phyloP scores from a whole-genome alignment of 2,113 vertebrate genomes.

The Azemiops feae region DNA sequence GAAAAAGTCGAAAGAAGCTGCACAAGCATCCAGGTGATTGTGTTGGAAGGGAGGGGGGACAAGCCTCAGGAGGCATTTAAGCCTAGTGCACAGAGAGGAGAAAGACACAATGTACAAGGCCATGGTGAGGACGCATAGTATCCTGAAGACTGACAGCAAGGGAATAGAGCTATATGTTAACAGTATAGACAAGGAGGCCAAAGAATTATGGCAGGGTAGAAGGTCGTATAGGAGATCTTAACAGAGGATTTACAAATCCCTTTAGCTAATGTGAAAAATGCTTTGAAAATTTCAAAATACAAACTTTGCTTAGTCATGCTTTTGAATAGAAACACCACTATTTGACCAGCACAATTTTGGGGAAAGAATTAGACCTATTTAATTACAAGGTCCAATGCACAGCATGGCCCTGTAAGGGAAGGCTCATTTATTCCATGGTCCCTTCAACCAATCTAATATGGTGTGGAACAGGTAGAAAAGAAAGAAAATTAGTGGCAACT shows the following conservation, averaged over 20 bases:
- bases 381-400: not conserved
- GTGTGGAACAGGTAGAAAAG: not conserved
- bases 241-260: not conserved
- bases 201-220: not conserved
- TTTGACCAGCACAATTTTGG: not conserved
- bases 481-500: not conserved
- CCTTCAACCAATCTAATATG: not conserved
- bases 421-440: not conserved
- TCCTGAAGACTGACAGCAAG: not conserved
- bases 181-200: not conserved
- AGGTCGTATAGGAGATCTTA: not conserved
- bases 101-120: slow-evolving; percentile 72
- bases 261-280: not conserved
- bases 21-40: slow-evolving; percentile 79
- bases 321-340: not conserved
- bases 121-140: slow-evolving; percentile 45
- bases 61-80: slow-evolving; percentile 79
- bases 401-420: not conserved
- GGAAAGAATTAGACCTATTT: not conserved
- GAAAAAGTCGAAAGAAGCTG: slow-evolving; percentile 71
- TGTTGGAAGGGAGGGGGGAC: slow-evolving; percentile 63
- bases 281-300: not conserved
- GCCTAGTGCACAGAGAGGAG: slow-evolving; percentile 82
- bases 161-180: slow-evolving; percentile 11
- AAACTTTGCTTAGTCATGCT: not conserved